These are phyloP conservation scores for Pseudoatta argentina DNA, from an alignment of 1,140 invertebrate genomes.

Conservation along the genomic window DNA sequence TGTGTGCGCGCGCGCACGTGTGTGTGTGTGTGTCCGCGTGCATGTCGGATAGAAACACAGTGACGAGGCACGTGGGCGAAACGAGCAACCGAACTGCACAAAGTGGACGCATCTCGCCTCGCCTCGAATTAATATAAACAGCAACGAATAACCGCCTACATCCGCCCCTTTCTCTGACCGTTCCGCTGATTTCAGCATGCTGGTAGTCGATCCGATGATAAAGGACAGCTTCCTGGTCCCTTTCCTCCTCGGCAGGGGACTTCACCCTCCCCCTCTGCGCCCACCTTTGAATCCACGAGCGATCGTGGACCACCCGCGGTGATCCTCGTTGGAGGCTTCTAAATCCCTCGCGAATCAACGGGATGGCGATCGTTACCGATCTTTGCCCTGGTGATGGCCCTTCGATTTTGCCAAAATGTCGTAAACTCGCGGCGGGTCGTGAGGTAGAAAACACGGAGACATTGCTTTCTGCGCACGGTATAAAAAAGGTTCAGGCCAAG, in stretches of 20 bases:
- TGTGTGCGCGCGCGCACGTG: constrained; percentile 37
- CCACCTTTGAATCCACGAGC: constrained; percentile 47
- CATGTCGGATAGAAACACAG: constrained; percentile 55
- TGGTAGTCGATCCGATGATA: constrained; percentile 80
- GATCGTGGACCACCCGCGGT: constrained; percentile 71
- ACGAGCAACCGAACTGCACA: constrained; percentile 82
- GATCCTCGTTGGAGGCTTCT: constrained; percentile 61
- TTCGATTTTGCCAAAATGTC: constrained; percentile 44
- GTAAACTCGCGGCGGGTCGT: constrained; percentile 46
- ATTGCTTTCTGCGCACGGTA: constrained; percentile 1
- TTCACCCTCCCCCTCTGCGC: not conserved
- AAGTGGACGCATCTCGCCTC: constrained; percentile 82
- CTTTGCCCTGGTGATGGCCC: constrained; percentile 16
- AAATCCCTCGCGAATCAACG: constrained; percentile 66
- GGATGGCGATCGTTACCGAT: constrained; percentile 71
- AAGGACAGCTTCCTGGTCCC: constrained; percentile 52
- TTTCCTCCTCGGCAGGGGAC: not conserved
- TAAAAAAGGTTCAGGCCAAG: not conserved
- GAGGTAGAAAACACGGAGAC: not conserved
- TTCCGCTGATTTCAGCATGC: constrained; percentile 81
- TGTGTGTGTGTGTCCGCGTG: constrained; percentile 51
- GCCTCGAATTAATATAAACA: constrained; percentile 86
- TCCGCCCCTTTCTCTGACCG: constrained; percentile 80
- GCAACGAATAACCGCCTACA: constrained; percentile 84
- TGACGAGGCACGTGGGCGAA: constrained; percentile 80